Conservation (phyloP, 2,113 vertebrate genomes). For the Nettapus auritus region DNA sequence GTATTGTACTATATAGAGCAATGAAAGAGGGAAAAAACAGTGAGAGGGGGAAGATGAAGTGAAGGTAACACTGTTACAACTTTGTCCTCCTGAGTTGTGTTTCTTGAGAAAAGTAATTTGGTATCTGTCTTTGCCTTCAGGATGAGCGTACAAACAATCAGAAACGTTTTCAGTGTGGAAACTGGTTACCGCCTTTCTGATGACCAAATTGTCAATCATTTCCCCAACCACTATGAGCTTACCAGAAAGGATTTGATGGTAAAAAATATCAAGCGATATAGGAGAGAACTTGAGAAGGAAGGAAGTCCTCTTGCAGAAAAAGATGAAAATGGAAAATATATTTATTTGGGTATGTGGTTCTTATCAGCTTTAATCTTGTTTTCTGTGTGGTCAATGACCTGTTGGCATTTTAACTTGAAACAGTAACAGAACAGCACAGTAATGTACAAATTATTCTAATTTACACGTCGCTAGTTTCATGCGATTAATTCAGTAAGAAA, state of each 20-base stretch:
- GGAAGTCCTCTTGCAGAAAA: slow-evolving; percentile 93
- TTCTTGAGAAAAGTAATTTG: background rate
- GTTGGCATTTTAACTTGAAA: background rate
- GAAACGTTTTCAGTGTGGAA: slow-evolving; percentile 96
- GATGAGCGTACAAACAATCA: slow-evolving; percentile 98
- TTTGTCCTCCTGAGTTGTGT: background rate
- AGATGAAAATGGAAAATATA: slow-evolving; percentile 95
- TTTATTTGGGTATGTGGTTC: slow-evolving; percentile 86
- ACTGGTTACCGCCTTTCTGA: slow-evolving; percentile 95
- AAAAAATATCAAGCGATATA: slow-evolving; percentile 97
- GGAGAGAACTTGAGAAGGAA: slow-evolving; percentile 96
- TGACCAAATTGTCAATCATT: slow-evolving; percentile 98
- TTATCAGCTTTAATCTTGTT: background rate
- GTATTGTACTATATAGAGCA: background rate
- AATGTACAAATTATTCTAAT: background rate
- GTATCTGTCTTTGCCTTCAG: slow-evolving; percentile 67
- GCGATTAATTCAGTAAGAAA: background rate
- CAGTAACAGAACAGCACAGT: background rate
- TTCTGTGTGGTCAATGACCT: background rate
- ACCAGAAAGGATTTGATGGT: slow-evolving; percentile 98
- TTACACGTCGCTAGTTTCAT: background rate
- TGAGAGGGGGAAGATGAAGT: background rate
- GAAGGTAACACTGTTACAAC: background rate
- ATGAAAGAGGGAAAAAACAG: background rate
- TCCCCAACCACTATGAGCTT: slow-evolving; percentile 97